Base-by-base conservation (phyloP, 2,113 vertebrate species). In the Bombycilla garrulus region DNA sequence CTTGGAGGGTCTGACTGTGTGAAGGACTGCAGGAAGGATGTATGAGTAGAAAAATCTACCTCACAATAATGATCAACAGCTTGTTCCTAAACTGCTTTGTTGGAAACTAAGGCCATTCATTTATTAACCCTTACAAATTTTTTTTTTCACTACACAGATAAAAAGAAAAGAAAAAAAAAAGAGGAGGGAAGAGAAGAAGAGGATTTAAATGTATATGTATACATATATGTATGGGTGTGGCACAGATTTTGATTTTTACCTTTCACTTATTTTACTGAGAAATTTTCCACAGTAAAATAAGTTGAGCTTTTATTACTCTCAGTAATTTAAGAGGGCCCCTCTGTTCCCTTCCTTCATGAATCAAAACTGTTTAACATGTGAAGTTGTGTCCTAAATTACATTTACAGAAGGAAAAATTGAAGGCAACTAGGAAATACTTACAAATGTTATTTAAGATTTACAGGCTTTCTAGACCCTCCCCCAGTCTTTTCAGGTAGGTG, bases 391-490 rank as follows among this genome's bases (percentile, higher is more conserved):
- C 72, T 86, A 84, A 83, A 89, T 95, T 77, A 78, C 81, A 91
- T 92, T 91, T 73, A 38, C 72, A 92, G 89, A 92, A 73, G 47
- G 71, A 81, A 86, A 94, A 78, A 58, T 26, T 57, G 77, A 91
- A 73, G 35, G 29, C 35, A 74, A 38, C 18, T 66, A 81, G 77
- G 81, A 96, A 94, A 83, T 61, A 70, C 28, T 28, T 38, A 64
- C 2, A 12, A 80, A 56, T 65, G 67, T 60, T 88, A 36, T 61
- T 88, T 77, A 83, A 90, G 26, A 20, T 51, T 72, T 82, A 35
- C 57, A 92, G 54, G 33, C 28, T 60, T 76, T 38, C 48, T 76
- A 67, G 20, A 9, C 28, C n/a, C 21, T 90, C 53, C 66, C 11
- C 17, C 4, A 6, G 66, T 15, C 80, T 81, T 66, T 88, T 45